These are phyloP conservation scores for Theonella swinhoei DNA, from an alignment of 37 sponge, comb jelly and placozoan genomes.

Conservation along the genomic window DNA sequence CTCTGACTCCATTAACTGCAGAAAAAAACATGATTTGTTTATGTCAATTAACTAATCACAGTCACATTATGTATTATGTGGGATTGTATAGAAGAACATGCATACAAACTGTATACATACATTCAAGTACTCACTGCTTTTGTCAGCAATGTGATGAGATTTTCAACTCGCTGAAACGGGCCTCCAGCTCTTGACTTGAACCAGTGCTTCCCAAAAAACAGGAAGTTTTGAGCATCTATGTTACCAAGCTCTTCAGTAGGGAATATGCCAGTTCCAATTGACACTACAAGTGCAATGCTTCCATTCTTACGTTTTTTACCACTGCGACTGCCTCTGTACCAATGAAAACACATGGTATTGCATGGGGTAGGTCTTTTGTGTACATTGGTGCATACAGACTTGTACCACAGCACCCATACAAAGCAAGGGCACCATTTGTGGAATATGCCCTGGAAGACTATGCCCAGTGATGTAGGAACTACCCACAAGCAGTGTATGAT, in stretches of 20 bases:
- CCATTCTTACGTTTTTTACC: too few relatives aligned
- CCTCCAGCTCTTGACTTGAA: background rate
- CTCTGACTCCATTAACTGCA: slow-evolving; percentile 19
- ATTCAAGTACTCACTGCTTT: slow-evolving; percentile 22
- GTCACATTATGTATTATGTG: background rate
- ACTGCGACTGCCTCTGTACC: too few relatives aligned
- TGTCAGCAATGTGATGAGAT: slow-evolving; percentile 16
- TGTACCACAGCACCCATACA: too few relatives aligned
- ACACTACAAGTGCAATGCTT: slow-evolving; percentile 4
- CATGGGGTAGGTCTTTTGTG: too few relatives aligned
- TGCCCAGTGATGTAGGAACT: too few relatives aligned
- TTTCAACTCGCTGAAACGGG: background rate
- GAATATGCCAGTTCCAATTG: slow-evolving; percentile 29
- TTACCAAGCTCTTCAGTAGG: slow-evolving; percentile 26
- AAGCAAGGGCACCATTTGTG: too few relatives aligned
- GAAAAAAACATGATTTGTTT: background rate
- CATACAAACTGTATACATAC: too few relatives aligned
- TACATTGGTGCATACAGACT: too few relatives aligned
- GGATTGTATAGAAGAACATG: background rate
- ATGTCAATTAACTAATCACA: background rate
- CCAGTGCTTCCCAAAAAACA: slow-evolving; percentile 28
- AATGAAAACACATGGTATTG: too few relatives aligned
- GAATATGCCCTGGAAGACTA: too few relatives aligned
- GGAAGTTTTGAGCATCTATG: slow-evolving; percentile 25
- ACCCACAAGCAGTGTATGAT: too few relatives aligned